Base-by-base conservation (phyloP, 1,140 invertebrate species). In the Sinonovacula constricta region DNA sequence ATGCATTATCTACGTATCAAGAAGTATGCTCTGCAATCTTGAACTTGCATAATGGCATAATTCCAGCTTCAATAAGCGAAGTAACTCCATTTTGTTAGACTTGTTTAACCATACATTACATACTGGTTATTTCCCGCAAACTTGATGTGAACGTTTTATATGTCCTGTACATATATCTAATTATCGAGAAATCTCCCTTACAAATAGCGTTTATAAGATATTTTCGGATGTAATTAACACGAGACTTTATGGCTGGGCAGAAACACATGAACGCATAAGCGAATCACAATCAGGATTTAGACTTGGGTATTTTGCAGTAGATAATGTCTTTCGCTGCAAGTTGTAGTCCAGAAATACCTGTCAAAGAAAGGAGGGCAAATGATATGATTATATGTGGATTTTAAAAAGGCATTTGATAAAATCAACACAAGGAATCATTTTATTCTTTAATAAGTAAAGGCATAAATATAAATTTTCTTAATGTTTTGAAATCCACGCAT, bases 361-460 rank as follows among this genome's bases (percentile, higher is more conserved):
- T 67, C 59, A 18, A 63, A 76, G 59, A 39, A 66, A 34, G 63
- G 59, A 15, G 72, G 72, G n/a, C 14, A 51, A 15, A 63, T 78
- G 51, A 62, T 69, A 31, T 68, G 54, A 65, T 31, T 69, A 28
- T 70, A 69, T 56, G 56, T 79, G 10, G 76, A 79, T 56, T 79
- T 79, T 60, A 22, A 24, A 18, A 70, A 70, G 30, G 67, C 66
- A 1, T 70, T 70, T 70, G 66, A 78, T 36, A 60, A 60, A 22
- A 62, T 68, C 4, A 67, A 76, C 22, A 66, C 24, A 3, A 15
- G 36, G 60, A 60, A 36, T 28, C 68, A 56, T 77, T 67, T 12
- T 12, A 67, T 15, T 45, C 15, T 10, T 18, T 67, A 15, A 12
- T n/a, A 36, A 60, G 18, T 18, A 68, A 77, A 33, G 63, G 54